Percentiles rank a stretch among this genome's conserved stretches.
These are phyloP conservation scores for Oreochromis aureus DNA, from an alignment of 2,113 vertebrate species.

Conservation along the genomic window DNA sequence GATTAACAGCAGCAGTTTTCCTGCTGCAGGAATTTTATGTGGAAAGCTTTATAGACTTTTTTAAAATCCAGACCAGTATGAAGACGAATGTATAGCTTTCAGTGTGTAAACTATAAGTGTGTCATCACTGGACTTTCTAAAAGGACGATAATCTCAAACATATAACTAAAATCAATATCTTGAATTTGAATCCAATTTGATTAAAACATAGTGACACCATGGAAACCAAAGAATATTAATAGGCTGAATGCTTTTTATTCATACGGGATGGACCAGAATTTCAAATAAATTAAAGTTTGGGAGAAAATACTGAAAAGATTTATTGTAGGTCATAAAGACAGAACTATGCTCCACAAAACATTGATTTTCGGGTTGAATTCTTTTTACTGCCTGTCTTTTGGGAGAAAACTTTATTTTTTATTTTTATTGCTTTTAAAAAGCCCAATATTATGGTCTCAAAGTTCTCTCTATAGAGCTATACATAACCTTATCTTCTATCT, in stretches of 20 bases:
- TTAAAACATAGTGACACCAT: neutral
- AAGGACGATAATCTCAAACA: rapidly evolving
- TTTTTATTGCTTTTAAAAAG: neutral
- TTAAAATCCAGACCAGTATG: neutral
- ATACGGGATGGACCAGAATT: neutral
- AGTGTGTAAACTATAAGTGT: neutral
- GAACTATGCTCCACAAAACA: neutral
- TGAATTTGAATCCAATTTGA: neutral
- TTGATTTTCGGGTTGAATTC: neutral
- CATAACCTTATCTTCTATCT: neutral
- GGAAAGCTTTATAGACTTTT: neutral
- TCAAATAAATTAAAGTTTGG: neutral
- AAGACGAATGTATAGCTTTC: neutral
- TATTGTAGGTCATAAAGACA: neutral
- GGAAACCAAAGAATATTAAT: neutral
- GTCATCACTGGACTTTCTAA: neutral
- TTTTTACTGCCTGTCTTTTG: neutral
- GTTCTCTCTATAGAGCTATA: neutral
- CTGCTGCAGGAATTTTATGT: neutral
- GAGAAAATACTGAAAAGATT: neutral
- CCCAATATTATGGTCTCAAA: neutral
- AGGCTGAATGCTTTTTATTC: neutral
- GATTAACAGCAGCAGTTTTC: neutral
- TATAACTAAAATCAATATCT: neutral
- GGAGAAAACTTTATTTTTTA: neutral